Conservation (phyloP, 2,113 vertebrate species). For the cat (Felis catus) region F.catus_Fca126_mat1.0 CM031420.1:88874501-88875000, state of each 20-base stretch:
- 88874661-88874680: slow-evolving; percentile 12
- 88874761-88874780: slow-evolving; percentile 53
- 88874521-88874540: background rate
- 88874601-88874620: background rate
- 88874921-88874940: background rate
- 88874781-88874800: slow-evolving; percentile 9
- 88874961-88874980: background rate
- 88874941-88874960: background rate
- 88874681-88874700: background rate
- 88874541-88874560: background rate
- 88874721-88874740: slow-evolving; percentile 28
- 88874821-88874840: slow-evolving; percentile 32
- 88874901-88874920: background rate
- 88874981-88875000: background rate
- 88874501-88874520: background rate
- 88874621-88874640: background rate
- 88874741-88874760: slow-evolving; percentile 36
- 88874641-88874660: background rate
- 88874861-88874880: background rate
- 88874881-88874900: background rate
- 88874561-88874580: background rate
- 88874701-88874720: slow-evolving; percentile 34
- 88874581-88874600: background rate
- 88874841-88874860: background rate
- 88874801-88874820: background rate